phyloP scores from a whole-genome alignment of 2,113 vertebrate genomes.

The Sigmodon hispidus region DNA sequence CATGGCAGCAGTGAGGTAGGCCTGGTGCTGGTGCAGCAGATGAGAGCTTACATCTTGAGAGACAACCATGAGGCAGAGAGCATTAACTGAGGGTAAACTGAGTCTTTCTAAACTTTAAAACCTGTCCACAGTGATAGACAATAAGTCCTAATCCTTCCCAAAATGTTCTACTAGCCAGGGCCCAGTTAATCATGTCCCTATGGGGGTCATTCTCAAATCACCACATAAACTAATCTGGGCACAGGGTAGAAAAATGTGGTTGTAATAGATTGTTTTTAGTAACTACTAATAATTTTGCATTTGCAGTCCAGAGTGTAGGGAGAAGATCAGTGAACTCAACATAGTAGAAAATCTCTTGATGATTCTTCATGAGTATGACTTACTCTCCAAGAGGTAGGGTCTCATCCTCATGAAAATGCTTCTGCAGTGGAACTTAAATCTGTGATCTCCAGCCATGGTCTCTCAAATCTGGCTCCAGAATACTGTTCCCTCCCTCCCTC shows the following conservation, averaged over 20 bases:
- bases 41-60: neutral
- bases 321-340: slow-evolving; percentile 90
- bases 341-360: slow-evolving; percentile 91
- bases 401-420: neutral
- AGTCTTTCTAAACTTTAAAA: neutral
- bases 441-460: neutral
- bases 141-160: neutral
- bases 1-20: neutral
- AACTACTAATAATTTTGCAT: slow-evolving; percentile 72
- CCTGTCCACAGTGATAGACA: too few species aligned
- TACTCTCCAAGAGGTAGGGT: slow-evolving; percentile 91
- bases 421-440: neutral
- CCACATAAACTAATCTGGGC: neutral
- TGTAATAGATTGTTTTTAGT: slow-evolving; percentile 16
- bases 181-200: neutral
- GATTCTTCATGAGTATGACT: slow-evolving; percentile 92
- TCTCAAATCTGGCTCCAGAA: neutral
- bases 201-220: neutral
- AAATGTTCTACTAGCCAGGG: neutral
- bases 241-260: neutral
- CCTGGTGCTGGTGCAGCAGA: neutral
- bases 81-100: too few species aligned
- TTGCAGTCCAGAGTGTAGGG: slow-evolving; percentile 89
- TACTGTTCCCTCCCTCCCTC: neutral
- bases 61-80: neutral